These are phyloP conservation scores for Catocala nupta DNA, from an alignment of 2,888 invertebrate genomes.

Conservation along the genomic window DNA sequence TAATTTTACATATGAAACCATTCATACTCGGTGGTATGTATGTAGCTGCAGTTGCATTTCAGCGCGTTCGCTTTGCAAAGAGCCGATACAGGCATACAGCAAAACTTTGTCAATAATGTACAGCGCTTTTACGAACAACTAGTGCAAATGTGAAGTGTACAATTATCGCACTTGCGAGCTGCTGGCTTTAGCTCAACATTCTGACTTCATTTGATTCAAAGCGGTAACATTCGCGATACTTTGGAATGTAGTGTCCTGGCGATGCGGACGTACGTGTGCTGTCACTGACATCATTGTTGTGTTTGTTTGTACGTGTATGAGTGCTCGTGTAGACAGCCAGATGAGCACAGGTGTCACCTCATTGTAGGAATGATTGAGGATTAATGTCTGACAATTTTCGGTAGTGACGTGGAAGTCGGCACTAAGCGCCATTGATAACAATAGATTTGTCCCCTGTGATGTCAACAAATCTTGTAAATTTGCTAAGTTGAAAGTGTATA, in stretches of 20 bases:
- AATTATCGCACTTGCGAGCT: conserved; percentile 47
- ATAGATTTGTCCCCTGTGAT: no score
- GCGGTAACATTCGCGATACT: conserved; percentile 11
- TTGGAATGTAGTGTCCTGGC: neutral
- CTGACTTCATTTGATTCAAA: conserved; percentile 7
- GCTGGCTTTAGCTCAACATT: conserved; percentile 36
- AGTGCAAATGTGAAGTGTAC: conserved; percentile 42
- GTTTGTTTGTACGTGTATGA: no score
- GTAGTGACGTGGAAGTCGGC: no score
- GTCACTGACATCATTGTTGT: no score
- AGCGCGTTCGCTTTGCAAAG: conserved; percentile 39
- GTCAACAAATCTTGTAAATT: no score
- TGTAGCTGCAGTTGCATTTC: conserved; percentile 15
- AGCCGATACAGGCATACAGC: conserved; percentile 44
- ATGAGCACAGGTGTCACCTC: no score
- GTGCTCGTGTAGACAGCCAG: no score
- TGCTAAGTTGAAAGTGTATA: no score
- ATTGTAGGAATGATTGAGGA: no score
- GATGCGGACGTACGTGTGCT: no score
- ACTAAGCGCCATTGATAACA: no score
- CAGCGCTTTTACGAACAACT: conserved; percentile 39
- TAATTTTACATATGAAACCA: conserved; percentile 26
- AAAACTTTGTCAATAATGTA: conserved; percentile 57
- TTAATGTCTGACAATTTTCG: no score
- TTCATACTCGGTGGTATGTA: conserved; percentile 28